Evolutionary conservation across 2,113 vertebrate species (phyloP).

Genomic region (Xyrauchen texanus): DNA sequence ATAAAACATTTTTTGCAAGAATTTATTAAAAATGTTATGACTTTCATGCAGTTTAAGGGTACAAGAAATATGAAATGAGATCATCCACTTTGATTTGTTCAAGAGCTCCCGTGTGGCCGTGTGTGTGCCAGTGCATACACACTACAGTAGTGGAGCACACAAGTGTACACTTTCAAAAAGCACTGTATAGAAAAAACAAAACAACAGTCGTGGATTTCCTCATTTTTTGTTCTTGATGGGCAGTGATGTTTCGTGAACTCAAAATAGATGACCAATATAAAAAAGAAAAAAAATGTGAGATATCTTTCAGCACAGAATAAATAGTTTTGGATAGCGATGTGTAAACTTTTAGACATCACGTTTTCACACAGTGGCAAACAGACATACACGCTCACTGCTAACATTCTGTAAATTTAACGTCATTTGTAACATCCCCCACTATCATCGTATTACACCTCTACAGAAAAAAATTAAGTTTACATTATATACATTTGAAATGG

Average conservation of each 20-base stretch:
- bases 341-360: constrained; percentile 82
- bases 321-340: constrained; percentile 67
- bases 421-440: constrained; percentile 69
- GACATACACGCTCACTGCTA: constrained; percentile 79
- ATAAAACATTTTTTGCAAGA: constrained; percentile 86
- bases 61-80: constrained; percentile 83
- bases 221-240: constrained; percentile 67
- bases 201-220: constrained; percentile 66
- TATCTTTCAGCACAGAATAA: constrained; percentile 60
- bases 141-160: constrained; percentile 81
- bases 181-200: constrained; percentile 77
- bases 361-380: constrained; percentile 81
- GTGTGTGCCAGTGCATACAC: constrained; percentile 64
- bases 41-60: constrained; percentile 87
- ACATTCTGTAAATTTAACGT: constrained; percentile 70
- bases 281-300: constrained; percentile 54
- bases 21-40: constrained; percentile 86
- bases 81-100: constrained; percentile 83
- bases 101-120: constrained; percentile 48
- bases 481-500: constrained; percentile 82
- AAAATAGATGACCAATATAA: constrained; percentile 56
- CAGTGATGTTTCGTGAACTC: constrained; percentile 73
- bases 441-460: constrained; percentile 87
- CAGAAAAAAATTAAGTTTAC: constrained; percentile 80
- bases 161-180: constrained; percentile 78